phyloP scores from a whole-genome alignment of 2,888 invertebrate species.

The Hemicrepidius hirtus region DNA sequence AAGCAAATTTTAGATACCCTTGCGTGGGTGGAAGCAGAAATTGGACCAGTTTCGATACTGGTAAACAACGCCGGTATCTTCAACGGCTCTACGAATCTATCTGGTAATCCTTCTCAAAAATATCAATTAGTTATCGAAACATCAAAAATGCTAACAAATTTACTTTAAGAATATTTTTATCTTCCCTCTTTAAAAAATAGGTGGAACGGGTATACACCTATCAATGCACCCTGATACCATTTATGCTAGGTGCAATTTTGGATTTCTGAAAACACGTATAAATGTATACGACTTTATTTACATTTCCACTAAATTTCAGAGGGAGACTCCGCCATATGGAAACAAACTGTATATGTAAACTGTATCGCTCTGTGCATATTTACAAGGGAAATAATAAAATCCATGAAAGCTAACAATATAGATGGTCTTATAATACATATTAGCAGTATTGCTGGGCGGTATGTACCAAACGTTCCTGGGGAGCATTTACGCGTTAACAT shows the following conservation, averaged over 20 bases:
- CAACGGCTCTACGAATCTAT: conserved; percentile 39
- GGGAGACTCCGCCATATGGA: conserved; percentile 41
- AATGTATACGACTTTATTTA: too few relatives aligned
- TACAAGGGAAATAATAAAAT: conserved; percentile 41
- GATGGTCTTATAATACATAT: conserved; percentile 46
- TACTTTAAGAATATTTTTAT: too few relatives aligned
- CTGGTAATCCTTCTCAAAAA: conserved; percentile 14
- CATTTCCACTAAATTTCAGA: conserved; percentile 18
- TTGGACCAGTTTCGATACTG: conserved; percentile 40
- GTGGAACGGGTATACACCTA: too few relatives aligned
- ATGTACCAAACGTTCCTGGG: conserved; percentile 32
- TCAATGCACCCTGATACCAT: too few relatives aligned
- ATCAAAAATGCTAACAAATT: too few relatives aligned
- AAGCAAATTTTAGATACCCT: conserved; percentile 38
- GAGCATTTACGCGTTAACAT: conserved; percentile 32
- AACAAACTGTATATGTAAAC: conserved; percentile 35
- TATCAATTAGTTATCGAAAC: not conserved
- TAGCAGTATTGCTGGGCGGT: conserved; percentile 44
- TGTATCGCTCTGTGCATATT: conserved; percentile 43
- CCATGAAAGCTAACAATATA: conserved; percentile 41
- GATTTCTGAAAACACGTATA: not conserved
- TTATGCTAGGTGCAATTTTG: too few relatives aligned
- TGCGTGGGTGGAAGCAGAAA: conserved; percentile 37
- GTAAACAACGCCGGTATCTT: conserved; percentile 45
- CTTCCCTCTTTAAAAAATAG: too few relatives aligned